A percentile compares a stretch with the other conserved stretches of the same genome.
Evolutionary conservation across 2,888 invertebrate genomes (phyloP).

Genomic region (Platerodrilus igneus): DNA sequence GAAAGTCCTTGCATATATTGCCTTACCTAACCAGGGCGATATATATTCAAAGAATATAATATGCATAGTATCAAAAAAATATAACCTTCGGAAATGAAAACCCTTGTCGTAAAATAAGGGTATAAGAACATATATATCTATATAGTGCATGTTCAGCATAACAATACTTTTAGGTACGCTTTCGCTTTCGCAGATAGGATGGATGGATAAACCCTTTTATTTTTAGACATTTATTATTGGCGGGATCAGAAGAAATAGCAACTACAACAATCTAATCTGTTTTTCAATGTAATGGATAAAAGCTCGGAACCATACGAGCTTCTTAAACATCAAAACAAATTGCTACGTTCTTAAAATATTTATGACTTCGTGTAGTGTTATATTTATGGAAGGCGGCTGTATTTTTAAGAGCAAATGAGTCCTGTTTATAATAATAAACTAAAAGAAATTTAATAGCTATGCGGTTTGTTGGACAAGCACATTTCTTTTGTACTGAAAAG

Average conservation of each 20-base stretch:
- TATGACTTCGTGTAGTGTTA: neutral
- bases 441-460: no score
- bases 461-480: no score
- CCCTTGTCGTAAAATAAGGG: constrained; percentile 42
- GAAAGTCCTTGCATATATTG: constrained; percentile 39
- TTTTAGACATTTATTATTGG: constrained; percentile 35
- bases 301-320: no score
- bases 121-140: no score
- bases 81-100: constrained; percentile 45
- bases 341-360: constrained; percentile 2
- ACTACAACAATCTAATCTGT: no score
- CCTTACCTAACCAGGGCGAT: no score
- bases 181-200: constrained; percentile 44
- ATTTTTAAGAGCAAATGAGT: no score
- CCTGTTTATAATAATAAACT: no score
- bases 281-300: no score
- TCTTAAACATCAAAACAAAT: constrained; percentile 6
- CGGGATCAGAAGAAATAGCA: no score
- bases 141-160: constrained; percentile 38
- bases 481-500: no score
- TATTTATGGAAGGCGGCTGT: no score
- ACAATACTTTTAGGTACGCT: constrained; percentile 44
- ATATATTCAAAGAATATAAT: constrained; percentile 39
- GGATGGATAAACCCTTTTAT: constrained; percentile 43
- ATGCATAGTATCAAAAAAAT: constrained; percentile 35